Evolutionary conservation across 2,888 invertebrate genomes (phyloP), one percentile per base, ranked within the genome.

Genomic region (Euzophera pinguis): DNA sequence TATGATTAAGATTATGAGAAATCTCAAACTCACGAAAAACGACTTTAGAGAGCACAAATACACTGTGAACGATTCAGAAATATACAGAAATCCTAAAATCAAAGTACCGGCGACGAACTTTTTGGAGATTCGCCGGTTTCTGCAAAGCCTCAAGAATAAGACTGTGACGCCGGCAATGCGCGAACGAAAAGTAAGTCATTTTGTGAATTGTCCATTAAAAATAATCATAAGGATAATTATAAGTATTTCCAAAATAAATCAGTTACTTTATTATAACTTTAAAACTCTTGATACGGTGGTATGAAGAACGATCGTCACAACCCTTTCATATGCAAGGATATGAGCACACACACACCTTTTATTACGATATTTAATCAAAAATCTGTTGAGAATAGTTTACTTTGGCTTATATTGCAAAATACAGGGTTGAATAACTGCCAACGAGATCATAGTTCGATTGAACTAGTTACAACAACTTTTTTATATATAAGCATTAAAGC

Each of bases 101-200:
- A 51, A 43, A 51, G 60, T 90, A 55, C 90, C 90, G 8, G 74
- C 82, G 14, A 84, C 84, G 51, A 90, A 84, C 65, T 90, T 89
- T 57, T 82, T 87, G 49, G 80, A 81, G 42, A 84, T 90, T 45
- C 84, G 86, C 63, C 14, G 32, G 10, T 32, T 16, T 32, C 81
- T 78, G 62, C 80, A 75, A 63, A 77, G 77, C 59, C 82, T 79
- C 64, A 79, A 69, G 55, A 75, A 39, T 37, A 48, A 37, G 8
- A 48, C 3, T 22, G 5, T 13, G 5, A 32, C 32, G 27, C 12
- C 42, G 27, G 7, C 12, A 32, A 32, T 16, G 45, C 32, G 10
- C 10, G 45, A 45, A 16, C 32, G 2, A 14, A 45, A 45, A 45
- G 45, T 48, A 35, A 48, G 47, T 48, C 12, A 38, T 22, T 22